Percentiles rank a stretch among this genome's conserved stretches.
Evolutionary conservation across 2,888 invertebrate genomes (phyloP).

Genomic region (Agrotis segetum): DNA sequence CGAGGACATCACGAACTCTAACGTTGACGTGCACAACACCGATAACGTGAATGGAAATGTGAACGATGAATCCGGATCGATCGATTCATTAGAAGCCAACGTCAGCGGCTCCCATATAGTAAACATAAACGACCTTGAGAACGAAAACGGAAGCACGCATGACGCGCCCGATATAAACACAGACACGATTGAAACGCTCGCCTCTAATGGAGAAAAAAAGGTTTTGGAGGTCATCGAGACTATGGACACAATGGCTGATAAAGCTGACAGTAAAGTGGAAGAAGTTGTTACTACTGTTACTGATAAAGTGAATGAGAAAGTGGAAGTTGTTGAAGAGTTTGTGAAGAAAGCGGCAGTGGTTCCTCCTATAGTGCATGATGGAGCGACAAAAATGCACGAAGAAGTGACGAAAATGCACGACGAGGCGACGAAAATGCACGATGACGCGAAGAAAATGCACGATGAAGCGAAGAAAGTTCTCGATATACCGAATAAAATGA

Average conservation of each 20-base stretch:
- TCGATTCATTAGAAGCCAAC: constrained; percentile 89
- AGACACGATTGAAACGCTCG: constrained; percentile 71
- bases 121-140: constrained; percentile 89
- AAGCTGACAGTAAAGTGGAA: constrained; percentile 70
- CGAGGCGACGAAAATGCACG: constrained; percentile 61
- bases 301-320: constrained; percentile 75
- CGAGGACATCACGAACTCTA: constrained; percentile 82
- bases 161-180: constrained; percentile 78
- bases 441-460: constrained; percentile 74
- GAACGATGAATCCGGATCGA: constrained; percentile 84
- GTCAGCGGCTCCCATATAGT: constrained; percentile 89
- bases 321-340: constrained; percentile 80
- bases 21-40: constrained; percentile 72
- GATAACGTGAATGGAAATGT: constrained; percentile 81
- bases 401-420: constrained; percentile 65
- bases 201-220: constrained; percentile 64
- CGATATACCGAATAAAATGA: constrained; percentile 79
- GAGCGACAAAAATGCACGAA: constrained; percentile 64
- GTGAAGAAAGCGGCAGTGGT: constrained; percentile 80
- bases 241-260: constrained; percentile 73
- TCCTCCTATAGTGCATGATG: constrained; percentile 75
- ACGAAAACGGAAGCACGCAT: constrained; percentile 80
- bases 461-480: constrained; percentile 78
- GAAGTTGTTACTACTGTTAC: constrained; percentile 68
- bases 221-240: constrained; percentile 68